Conservation (phyloP, 2,113 vertebrate species). For the Microtus oregoni region DNA sequence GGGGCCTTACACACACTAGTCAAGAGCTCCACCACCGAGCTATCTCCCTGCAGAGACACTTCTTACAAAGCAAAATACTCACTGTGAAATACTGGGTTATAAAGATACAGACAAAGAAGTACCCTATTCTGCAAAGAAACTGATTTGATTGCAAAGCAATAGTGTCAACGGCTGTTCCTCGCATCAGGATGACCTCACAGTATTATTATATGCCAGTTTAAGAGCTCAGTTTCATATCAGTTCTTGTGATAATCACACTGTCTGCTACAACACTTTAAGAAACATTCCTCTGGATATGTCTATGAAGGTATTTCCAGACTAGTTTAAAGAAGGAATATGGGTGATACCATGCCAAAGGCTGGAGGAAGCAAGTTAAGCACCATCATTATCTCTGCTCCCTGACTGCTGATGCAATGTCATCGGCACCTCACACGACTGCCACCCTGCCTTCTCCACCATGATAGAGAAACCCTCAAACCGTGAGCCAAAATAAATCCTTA, state of each 20-base stretch:
- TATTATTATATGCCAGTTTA: not conserved
- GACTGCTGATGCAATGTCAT: not conserved
- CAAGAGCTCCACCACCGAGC: not conserved
- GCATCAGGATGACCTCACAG: not conserved
- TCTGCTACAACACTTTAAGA: not conserved
- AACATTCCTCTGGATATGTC: not conserved
- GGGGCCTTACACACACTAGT: not conserved
- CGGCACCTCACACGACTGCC: not conserved
- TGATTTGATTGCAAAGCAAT: not conserved
- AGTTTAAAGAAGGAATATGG: not conserved
- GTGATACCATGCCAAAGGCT: not conserved
- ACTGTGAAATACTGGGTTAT: not conserved
- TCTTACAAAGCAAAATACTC: not conserved
- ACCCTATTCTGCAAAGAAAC: not conserved
- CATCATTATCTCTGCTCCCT: not conserved
- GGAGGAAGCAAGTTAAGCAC: not conserved
- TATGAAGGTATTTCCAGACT: not conserved
- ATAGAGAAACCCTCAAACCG: not conserved
- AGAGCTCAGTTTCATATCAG: not conserved
- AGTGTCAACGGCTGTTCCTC: rapidly evolving
- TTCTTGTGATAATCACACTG: not conserved
- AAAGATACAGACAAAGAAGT: not conserved
- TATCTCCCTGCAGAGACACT: not conserved
- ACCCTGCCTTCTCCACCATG: not conserved
- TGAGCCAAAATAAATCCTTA: not conserved